phyloP scores from a whole-genome alignment of 2,797 vertebrate genomes.

The Danio albolineatus region DNA sequence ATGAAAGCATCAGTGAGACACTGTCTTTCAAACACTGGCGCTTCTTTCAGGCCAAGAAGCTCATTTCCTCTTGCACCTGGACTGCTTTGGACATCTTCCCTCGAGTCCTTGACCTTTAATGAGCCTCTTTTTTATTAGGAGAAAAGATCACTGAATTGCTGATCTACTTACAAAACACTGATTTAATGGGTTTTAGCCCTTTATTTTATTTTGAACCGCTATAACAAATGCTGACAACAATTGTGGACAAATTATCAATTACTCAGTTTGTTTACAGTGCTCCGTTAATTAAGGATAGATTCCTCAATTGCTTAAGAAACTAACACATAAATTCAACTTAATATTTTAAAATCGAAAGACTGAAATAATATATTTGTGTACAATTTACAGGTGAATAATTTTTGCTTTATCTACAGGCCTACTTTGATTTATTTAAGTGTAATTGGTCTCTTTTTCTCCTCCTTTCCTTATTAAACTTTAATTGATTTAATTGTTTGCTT shows the following conservation, averaged over 20 bases:
- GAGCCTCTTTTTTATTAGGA: conserved; percentile 46
- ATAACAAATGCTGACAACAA: background rate
- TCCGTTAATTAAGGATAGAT: no score
- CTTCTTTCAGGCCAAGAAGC: conserved; percentile 58
- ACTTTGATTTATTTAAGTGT: no score
- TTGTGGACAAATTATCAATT: background rate
- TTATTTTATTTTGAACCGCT: background rate
- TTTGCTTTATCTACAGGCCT: no score
- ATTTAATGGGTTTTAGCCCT: background rate
- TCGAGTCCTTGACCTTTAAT: conserved; percentile 61
- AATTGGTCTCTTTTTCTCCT: no score
- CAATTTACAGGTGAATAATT: no score
- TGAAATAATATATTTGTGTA: no score
- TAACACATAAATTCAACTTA: no score
- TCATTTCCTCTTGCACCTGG: conserved; percentile 67
- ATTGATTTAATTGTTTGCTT: background rate
- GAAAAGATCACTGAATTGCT: conserved; percentile 24
- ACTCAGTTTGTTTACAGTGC: background rate
- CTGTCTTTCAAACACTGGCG: conserved; percentile 64
- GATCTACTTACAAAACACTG: background rate
- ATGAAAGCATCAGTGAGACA: conserved; percentile 59
- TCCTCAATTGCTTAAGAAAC: no score
- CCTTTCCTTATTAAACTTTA: rapidly evolving
- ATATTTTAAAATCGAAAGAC: no score
- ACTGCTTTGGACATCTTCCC: conserved; percentile 59